Base-by-base conservation (phyloP, 2,888 invertebrate genomes). In the Drosophila robusta region DNA sequence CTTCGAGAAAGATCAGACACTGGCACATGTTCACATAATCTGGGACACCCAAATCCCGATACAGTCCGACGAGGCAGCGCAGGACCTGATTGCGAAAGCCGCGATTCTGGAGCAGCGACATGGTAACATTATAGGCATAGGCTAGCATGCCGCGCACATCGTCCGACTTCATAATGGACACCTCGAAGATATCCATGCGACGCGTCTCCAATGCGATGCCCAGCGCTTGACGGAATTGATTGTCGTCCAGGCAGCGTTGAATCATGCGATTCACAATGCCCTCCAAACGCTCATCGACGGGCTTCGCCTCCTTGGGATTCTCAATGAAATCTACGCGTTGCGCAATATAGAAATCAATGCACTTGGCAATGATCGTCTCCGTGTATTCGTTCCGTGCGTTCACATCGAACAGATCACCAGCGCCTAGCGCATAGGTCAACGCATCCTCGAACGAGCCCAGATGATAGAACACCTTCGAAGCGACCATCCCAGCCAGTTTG, bases 21-120 rank as follows among this genome's bases (percentile, higher is more conserved):
- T 99, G 98, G 89, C 98, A 98, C 96, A 99, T 98, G 92, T 97
- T 99, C 16, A 99, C 98, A 92, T 98, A 99, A 92, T 99, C 99
- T 0, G 99, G 98, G 29, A 97, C 96, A 24, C 96, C 95, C 39
- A 99, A 93, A 60, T 96, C 96, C 78, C 97, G 94, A 92, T 99
- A 99, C 1, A 99, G 93, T 56, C 95, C 96, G 6, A 99, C 98
- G 58, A 99, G 93, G 16, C 97, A 96, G 24, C 97, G 95, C 39
- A 99, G 94, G 8, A 99, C 97, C 70, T 96, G 95, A 92, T 97
- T 97, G 12, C 99, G 95, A 92, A 99, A 99, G 24, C 96, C 96
- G 56, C 97, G 95, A 92, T 98, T 98, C 90, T 98, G 98, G 36
- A 99, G 97, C 4, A 99, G 94, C 61, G 98, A 98, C 97, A 99